Conservation (phyloP, 2,888 invertebrate genomes). For the Spatulosminthurus flaviceps region DNA sequence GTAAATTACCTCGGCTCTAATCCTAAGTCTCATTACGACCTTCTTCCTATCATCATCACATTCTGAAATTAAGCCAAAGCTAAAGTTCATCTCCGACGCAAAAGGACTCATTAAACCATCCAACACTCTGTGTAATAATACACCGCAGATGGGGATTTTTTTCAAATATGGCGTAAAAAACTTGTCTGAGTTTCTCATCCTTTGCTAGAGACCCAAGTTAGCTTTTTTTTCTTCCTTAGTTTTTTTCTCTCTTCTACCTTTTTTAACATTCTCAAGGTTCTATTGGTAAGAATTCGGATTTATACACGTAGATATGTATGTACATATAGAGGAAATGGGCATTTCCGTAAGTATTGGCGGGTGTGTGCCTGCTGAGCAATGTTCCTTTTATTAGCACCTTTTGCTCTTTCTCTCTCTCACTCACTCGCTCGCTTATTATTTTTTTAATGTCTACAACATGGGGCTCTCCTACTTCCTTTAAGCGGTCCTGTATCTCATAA, state of each 20-base stretch:
- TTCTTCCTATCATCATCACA: neutral
- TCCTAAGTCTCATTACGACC: conserved; percentile 4
- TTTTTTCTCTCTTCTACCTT: too few species aligned
- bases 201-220: too few species aligned
- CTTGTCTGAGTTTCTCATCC: too few species aligned
- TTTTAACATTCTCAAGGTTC: too few species aligned
- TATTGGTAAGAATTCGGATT: too few species aligned
- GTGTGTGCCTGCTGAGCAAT: neutral
- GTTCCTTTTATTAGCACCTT: conserved; percentile 24
- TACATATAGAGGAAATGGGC: neutral
- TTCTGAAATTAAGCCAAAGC: conserved; percentile 3
- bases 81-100: conserved; percentile 30
- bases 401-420: conserved; percentile 19
- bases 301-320: too few species aligned
- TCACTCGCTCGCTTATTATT: neutral
- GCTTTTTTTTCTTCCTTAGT: too few species aligned
- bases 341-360: neutral
- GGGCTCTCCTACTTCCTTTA: conserved; percentile 2
- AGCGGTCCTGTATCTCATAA: conserved; percentile 11
- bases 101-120: conserved; percentile 43
- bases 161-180: too few species aligned
- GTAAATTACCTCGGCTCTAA: conserved; percentile 44
- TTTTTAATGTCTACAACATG: conserved; percentile 23
- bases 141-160: too few species aligned
- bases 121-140: too few species aligned